Conservation (phyloP, 2,888 invertebrate species). For the Protonemura montana region DNA sequence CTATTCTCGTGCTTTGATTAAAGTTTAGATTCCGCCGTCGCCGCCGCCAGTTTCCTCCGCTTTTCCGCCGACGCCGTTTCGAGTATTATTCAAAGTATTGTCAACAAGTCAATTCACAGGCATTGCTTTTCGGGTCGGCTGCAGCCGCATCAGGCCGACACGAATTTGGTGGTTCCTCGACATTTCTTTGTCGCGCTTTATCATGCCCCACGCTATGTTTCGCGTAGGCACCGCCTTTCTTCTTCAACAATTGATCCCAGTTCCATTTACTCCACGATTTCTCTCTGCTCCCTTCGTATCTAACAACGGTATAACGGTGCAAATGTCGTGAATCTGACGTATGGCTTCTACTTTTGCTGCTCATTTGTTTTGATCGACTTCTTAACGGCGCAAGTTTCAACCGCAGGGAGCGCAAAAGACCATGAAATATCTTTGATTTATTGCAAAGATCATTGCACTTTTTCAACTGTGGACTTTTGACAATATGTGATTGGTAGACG, state of each 20-base stretch:
- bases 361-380: not conserved
- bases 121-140: not conserved
- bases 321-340: not conserved
- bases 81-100: slow-evolving; percentile 8
- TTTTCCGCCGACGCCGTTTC: too few relatives aligned
- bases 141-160: not conserved
- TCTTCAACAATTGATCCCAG: not conserved
- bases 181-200: too few relatives aligned
- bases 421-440: not conserved
- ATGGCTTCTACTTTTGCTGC: not conserved
- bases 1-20: not conserved
- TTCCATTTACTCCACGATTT: not conserved
- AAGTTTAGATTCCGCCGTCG: not conserved
- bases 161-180: not conserved
- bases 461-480: slow-evolving; percentile 2
- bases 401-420: not conserved
- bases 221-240: not conserved
- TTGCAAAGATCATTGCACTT: not conserved
- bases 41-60: not conserved
- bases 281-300: not conserved
- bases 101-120: slow-evolving; percentile 12
- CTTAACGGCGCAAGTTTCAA: not conserved
- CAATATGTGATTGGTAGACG: not conserved
- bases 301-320: not conserved
- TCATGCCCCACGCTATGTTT: not conserved